Conservation (phyloP, 2,113 vertebrate genomes). For the Notarius lentiginosus region DNA sequence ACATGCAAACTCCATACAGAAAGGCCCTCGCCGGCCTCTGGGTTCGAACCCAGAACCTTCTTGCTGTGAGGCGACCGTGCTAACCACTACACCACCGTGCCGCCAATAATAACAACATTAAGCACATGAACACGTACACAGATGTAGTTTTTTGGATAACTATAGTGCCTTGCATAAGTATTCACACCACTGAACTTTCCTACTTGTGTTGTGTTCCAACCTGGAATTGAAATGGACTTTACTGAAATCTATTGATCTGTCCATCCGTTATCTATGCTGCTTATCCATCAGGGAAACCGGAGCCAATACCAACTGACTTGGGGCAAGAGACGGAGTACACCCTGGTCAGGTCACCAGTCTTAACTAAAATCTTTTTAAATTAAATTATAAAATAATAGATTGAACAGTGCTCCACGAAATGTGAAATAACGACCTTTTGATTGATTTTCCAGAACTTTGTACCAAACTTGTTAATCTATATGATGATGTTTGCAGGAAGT, state of each 20-base stretch:
- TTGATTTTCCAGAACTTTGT: background rate
- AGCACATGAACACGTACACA: background rate
- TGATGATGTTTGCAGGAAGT: background rate
- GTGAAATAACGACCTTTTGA: background rate
- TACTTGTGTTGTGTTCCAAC: background rate
- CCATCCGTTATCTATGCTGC: too few species aligned
- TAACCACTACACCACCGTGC: too few species aligned
- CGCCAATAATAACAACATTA: background rate
- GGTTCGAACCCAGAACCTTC: too few species aligned
- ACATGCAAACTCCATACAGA: too few species aligned
- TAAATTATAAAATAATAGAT: background rate
- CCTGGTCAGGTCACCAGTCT: too few species aligned
- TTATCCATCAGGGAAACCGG: too few species aligned
- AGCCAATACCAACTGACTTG: too few species aligned
- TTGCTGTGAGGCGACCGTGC: too few species aligned
- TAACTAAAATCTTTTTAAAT: background rate
- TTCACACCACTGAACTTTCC: background rate
- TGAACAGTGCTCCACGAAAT: background rate
- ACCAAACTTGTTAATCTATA: background rate
- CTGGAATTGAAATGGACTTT: background rate
- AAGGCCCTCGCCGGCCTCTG: too few species aligned
- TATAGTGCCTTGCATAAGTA: background rate
- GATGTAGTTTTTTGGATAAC: background rate
- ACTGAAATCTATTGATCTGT: background rate
- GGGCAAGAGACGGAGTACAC: too few species aligned